These are phyloP conservation scores for Pyrgus malvae DNA, from an alignment of 2,888 invertebrate species.

Conservation along the genomic window DNA sequence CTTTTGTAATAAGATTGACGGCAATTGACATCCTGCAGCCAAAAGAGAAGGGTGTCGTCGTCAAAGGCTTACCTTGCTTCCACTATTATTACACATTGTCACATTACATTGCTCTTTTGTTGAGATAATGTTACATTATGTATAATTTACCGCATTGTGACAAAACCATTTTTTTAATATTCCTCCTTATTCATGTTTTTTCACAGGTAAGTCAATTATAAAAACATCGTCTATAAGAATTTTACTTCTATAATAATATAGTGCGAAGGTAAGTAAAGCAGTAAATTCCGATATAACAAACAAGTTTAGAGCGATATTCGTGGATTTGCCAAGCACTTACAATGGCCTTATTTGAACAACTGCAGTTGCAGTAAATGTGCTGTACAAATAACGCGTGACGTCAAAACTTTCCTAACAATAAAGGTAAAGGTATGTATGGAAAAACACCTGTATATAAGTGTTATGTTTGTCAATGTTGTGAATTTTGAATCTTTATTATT, in stretches of 20 bases:
- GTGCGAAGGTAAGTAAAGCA: no score
- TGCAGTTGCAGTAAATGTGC: background rate
- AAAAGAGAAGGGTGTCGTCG: slow-evolving; percentile 19
- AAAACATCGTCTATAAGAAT: no score
- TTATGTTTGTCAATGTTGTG: no score
- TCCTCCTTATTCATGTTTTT: no score
- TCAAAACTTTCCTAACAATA: background rate
- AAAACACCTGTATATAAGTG: no score
- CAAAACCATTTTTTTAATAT: no score
- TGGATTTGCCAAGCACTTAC: no score
- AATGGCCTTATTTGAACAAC: background rate
- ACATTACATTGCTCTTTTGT: background rate
- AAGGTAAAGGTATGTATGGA: background rate
- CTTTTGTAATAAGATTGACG: slow-evolving; percentile 2
- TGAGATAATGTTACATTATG: background rate
- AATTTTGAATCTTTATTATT: no score
- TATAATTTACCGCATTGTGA: background rate
- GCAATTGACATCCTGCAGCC: slow-evolving; percentile 6
- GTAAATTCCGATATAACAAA: no score
- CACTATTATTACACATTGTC: slow-evolving; percentile 12
- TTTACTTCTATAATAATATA: no score
- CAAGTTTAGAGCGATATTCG: background rate
- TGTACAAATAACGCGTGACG: background rate
- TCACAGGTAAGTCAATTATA: no score
- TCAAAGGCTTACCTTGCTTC: slow-evolving; percentile 24